Evolutionary conservation across 2,113 vertebrate genomes (phyloP).

Genomic region (Puma concolor): DNA sequence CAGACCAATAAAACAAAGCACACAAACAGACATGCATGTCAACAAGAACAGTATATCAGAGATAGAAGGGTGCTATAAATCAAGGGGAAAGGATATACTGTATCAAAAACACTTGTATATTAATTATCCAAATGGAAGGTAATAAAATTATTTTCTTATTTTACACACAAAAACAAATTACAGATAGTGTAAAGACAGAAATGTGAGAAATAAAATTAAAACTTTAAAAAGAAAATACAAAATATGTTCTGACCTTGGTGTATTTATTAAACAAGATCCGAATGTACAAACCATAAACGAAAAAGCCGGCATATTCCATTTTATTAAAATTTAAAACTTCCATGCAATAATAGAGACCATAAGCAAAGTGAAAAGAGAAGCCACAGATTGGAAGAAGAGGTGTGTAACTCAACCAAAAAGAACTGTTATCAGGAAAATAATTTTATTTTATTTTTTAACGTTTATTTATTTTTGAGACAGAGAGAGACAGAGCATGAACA

Average conservation of each 20-base stretch:
- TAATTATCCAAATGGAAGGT: background rate
- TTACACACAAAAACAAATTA: background rate
- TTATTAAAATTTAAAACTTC: conserved; percentile 7
- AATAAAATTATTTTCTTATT: background rate
- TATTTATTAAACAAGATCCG: conserved; percentile 8
- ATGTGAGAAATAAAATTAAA: background rate
- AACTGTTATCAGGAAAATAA: background rate
- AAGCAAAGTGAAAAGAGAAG: background rate
- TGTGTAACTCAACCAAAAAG: background rate
- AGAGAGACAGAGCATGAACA: no score
- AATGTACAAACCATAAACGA: background rate
- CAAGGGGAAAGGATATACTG: background rate
- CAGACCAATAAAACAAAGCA: background rate
- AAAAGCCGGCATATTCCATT: background rate
- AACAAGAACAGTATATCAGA: background rate
- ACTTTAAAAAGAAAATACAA: background rate
- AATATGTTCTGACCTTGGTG: background rate
- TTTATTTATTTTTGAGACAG: no score
- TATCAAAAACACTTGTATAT: background rate
- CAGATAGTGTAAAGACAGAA: background rate
- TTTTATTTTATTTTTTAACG: background rate
- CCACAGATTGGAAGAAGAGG: background rate
- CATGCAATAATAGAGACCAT: background rate
- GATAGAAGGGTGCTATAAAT: background rate
- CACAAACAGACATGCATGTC: background rate